phyloP scores from a whole-genome alignment of 2,113 vertebrate genomes.

The Myanophis thanlyinensis region DNA sequence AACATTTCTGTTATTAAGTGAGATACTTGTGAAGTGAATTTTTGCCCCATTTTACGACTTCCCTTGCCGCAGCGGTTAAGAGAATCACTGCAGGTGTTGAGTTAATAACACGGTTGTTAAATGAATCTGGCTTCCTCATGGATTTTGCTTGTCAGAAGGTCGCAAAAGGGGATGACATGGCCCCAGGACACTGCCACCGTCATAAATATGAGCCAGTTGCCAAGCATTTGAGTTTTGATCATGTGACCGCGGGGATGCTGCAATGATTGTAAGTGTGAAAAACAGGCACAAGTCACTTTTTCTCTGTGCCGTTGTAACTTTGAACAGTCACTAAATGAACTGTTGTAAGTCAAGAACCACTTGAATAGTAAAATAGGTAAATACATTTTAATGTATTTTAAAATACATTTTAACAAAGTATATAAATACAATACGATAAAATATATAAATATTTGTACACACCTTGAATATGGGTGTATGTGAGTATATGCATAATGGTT shows the following conservation, averaged over 20 bases:
- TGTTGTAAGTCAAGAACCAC: not conserved
- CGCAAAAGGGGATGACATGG: no score
- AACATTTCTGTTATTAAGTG: not conserved
- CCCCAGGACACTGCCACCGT: not conserved
- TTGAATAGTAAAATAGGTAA: not conserved
- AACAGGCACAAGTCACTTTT: not conserved
- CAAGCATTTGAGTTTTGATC: not conserved
- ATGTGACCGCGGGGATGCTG: not conserved
- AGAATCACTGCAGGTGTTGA: no score
- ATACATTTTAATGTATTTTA: not conserved
- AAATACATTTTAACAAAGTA: not conserved
- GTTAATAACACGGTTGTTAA: no score
- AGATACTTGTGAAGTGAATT: no score
- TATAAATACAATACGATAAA: no score
- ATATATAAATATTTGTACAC: not conserved
- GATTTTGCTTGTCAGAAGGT: no score
- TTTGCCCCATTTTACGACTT: no score
- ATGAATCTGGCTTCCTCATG: no score
- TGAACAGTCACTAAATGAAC: not conserved
- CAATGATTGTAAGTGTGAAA: not conserved
- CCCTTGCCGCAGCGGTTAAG: no score
- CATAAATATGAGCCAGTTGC: not conserved
- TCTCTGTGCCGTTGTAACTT: not conserved
- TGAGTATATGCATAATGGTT: no score
- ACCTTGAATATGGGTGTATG: not conserved